These are phyloP conservation scores for Nyleta sp. DNA, from an alignment of 2,888 invertebrate species.

Conservation along the genomic window DNA sequence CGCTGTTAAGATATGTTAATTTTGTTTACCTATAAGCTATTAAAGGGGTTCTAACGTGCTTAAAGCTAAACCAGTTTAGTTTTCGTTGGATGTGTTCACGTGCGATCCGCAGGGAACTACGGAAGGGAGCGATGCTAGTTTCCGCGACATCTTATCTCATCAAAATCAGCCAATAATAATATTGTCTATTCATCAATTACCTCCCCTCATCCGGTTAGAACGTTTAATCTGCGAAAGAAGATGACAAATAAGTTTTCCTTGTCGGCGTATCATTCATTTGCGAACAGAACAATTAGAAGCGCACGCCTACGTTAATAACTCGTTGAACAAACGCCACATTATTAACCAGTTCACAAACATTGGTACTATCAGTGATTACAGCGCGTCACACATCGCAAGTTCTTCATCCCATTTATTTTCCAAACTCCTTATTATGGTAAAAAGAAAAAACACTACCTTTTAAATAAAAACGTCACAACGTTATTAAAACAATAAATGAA, in stretches of 20 bases:
- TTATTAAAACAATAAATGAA: no score
- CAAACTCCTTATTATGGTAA: no score
- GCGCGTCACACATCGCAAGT: no score
- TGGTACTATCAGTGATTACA: no score
- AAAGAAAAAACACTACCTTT: no score
- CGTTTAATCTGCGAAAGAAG: conserved; percentile 22
- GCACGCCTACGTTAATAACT: no score
- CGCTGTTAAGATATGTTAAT: conserved; percentile 83
- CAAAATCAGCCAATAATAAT: conserved; percentile 55
- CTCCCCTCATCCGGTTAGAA: conserved; percentile 2
- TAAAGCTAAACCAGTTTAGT: conserved; percentile 82
- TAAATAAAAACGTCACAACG: no score
- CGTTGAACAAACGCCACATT: no score
- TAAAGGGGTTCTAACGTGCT: conserved; percentile 82
- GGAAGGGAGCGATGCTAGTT: conserved; percentile 35
- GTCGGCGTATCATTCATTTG: conserved; percentile 70
- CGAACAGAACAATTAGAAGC: conserved; percentile 78
- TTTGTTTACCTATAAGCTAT: conserved; percentile 83
- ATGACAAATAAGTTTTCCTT: conserved; percentile 30
- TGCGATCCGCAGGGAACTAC: conserved; percentile 75
- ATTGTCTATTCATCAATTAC: conserved; percentile 49
- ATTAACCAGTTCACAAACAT: no score
- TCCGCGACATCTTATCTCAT: conserved; percentile 46
- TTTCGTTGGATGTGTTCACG: conserved; percentile 80
- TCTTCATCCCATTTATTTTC: no score